Conservation (phyloP, 2,797 vertebrate genomes). For the Catamblyrhynchus diadema region DNA sequence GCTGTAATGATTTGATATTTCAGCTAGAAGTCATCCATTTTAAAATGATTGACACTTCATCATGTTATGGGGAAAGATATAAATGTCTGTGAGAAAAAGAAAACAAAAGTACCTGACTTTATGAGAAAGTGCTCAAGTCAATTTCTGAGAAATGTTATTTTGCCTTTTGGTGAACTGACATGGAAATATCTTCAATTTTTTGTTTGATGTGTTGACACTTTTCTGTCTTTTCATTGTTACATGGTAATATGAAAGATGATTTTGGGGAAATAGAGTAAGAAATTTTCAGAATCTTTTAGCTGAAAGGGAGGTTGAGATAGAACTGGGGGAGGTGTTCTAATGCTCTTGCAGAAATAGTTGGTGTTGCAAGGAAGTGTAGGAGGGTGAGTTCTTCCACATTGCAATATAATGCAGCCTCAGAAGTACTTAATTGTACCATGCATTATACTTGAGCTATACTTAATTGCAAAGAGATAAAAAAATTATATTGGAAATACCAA, state of each 20-base stretch:
- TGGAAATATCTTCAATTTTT: background rate
- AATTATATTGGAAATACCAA: background rate
- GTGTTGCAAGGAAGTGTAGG: background rate
- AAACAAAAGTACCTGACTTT: background rate
- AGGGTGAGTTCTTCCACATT: background rate
- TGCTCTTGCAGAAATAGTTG: background rate
- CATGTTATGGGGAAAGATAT: background rate
- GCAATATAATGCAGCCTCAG: background rate
- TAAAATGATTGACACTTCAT: background rate
- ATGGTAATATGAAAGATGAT: rapidly evolving
- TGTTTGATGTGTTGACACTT: background rate
- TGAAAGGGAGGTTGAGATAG: background rate
- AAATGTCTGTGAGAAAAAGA: background rate
- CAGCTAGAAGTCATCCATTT: background rate
- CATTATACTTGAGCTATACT: background rate
- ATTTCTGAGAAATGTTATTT: background rate
- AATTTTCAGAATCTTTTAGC: background rate
- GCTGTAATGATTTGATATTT: background rate
- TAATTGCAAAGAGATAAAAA: background rate
- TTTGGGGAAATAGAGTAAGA: background rate
- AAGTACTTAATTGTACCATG: background rate
- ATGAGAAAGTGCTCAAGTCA: background rate
- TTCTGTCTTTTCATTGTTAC: background rate
- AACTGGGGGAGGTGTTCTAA: background rate
- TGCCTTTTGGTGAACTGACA: background rate